These are phyloP conservation scores for Sardina pilchardus DNA, from an alignment of 2,113 vertebrate genomes.

Conservation along the genomic window DNA sequence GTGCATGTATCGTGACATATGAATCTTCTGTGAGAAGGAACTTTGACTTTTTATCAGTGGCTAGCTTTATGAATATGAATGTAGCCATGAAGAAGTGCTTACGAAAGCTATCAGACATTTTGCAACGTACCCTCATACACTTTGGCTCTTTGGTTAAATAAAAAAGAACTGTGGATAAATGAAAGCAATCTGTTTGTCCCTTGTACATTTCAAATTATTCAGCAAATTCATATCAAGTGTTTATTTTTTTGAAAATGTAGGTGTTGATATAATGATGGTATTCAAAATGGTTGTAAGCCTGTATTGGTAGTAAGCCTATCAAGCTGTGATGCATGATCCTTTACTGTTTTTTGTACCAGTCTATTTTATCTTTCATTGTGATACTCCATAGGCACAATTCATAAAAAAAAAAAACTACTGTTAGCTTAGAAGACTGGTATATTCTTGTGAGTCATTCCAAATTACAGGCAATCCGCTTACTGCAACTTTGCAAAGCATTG, in stretches of 20 bases:
- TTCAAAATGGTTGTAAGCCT: conserved; percentile 1
- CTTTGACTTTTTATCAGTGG: conserved; percentile 4
- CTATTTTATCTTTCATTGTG: conserved; percentile 6
- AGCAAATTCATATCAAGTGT: background rate
- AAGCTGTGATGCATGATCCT: conserved; percentile 2
- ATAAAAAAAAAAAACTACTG: background rate
- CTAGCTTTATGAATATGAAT: conserved; percentile 9
- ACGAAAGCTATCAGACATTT: background rate
- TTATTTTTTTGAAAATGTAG: conserved; percentile 3
- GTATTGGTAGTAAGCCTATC: background rate
- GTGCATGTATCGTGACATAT: conserved; percentile 28
- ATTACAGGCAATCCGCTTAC: conserved; percentile 30
- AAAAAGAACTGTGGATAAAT: background rate
- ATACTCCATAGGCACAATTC: conserved; percentile 22
- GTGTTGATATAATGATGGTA: background rate
- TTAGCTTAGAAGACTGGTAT: background rate
- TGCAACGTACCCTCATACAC: background rate
- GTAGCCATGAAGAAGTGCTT: background rate
- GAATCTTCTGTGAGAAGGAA: conserved; percentile 14
- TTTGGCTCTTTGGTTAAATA: conserved; percentile 1
- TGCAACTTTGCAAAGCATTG: conserved; percentile 57
- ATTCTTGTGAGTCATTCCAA: background rate
- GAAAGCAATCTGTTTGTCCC: background rate
- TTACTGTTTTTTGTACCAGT: background rate
- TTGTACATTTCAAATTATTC: background rate